phyloP scores from a whole-genome alignment of 2,797 vertebrate species.

The Catostomus latipinnis region DNA sequence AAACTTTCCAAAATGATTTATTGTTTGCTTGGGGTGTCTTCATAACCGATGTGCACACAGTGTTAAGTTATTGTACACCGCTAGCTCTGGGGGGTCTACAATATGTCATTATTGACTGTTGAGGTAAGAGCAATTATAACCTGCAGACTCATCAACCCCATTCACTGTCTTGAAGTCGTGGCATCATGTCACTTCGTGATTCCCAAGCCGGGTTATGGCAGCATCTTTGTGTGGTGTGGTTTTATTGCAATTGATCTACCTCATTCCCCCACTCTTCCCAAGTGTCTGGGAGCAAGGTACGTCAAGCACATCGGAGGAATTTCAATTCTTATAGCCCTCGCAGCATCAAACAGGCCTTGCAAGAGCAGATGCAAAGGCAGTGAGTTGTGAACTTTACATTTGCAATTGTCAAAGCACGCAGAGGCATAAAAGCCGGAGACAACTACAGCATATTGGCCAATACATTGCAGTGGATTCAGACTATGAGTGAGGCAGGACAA shows the following conservation, averaged over 20 bases:
- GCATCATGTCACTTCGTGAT: constrained; percentile 7
- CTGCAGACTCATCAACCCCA: constrained; percentile 16
- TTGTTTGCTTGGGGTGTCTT: constrained; percentile 24
- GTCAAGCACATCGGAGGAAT: constrained; percentile 37
- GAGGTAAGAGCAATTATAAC: constrained; percentile 49
- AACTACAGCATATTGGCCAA: constrained; percentile 43
- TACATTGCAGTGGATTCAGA: constrained; percentile 11
- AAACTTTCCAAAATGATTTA: constrained; percentile 47
- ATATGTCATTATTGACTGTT: constrained; percentile 61
- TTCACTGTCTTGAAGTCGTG: neutral
- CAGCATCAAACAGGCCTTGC: constrained; percentile 12
- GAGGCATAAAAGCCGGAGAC: constrained; percentile 36
- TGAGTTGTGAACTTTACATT: constrained; percentile 59
- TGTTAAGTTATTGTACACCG: constrained; percentile 56
- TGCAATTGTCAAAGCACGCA: constrained; percentile 52
- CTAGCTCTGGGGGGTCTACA: constrained; percentile 53
- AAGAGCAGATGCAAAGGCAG: constrained; percentile 51
- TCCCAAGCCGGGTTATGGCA: constrained; percentile 1
- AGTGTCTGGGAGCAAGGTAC: neutral
- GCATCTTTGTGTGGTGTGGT: constrained; percentile 14
- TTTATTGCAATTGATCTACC: constrained; percentile 31
- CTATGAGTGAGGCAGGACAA: constrained; percentile 4
- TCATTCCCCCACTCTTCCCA: neutral
- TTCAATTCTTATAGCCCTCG: constrained; percentile 42
- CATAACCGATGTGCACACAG: constrained; percentile 50